These are phyloP conservation scores for Drosophila pseudoobscura DNA, from an alignment of 1,140 invertebrate species.

Conservation along the genomic window DNA sequence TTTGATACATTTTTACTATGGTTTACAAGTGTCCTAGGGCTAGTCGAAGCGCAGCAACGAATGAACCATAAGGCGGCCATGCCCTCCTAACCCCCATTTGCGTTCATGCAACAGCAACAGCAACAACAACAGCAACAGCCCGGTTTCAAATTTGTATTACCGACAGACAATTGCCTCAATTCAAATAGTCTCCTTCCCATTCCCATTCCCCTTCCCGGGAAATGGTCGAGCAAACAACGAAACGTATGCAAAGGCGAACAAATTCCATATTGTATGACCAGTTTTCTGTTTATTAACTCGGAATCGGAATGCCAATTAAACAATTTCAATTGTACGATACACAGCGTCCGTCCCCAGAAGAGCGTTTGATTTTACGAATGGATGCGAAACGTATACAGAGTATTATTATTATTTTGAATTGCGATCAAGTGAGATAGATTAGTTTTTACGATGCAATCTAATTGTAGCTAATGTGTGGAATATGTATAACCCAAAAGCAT, in stretches of 20 bases:
- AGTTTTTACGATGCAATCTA: slow-evolving; percentile 71
- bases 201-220: neutral
- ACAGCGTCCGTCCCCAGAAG: slow-evolving; percentile 62
- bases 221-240: slow-evolving; percentile 48
- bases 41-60: slow-evolving; percentile 34
- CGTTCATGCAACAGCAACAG: slow-evolving; percentile 19
- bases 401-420: slow-evolving; percentile 50
- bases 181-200: slow-evolving; percentile 6
- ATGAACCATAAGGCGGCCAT: slow-evolving; percentile 14
- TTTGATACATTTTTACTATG: slow-evolving; percentile 52
- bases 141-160: slow-evolving; percentile 32
- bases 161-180: slow-evolving; percentile 25
- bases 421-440: slow-evolving; percentile 47
- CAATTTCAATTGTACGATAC: slow-evolving; percentile 46
- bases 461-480: slow-evolving; percentile 63
- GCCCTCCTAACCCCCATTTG: slow-evolving; percentile 9
- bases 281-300: slow-evolving; percentile 42
- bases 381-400: slow-evolving; percentile 54
- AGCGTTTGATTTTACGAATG: slow-evolving; percentile 48
- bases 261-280: slow-evolving; percentile 45
- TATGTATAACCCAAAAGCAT: slow-evolving; percentile 38
- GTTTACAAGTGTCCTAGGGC: slow-evolving; percentile 41
- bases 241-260: slow-evolving; percentile 24
- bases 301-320: slow-evolving; percentile 42
- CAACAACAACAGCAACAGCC: slow-evolving; percentile 1